Base-by-base conservation (phyloP, 2,797 vertebrate genomes). In the Ptychobarbus kaznakovi region DNA sequence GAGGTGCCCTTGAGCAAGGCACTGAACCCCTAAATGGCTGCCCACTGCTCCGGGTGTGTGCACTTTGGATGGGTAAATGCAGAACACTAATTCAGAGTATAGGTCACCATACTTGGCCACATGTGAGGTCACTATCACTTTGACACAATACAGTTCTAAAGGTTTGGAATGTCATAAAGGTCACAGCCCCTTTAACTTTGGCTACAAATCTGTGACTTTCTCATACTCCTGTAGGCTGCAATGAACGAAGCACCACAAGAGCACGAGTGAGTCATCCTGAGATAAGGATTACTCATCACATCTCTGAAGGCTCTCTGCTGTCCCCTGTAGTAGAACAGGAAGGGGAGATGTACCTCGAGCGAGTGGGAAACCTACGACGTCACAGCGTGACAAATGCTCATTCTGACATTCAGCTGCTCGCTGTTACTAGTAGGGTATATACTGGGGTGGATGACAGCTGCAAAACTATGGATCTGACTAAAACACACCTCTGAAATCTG, bases 371-470 rank as follows among this genome's bases (percentile, higher is more conserved):
- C 3, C 83, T 94, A 82, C 94, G 95, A 16, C 93, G 96, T 4
- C 95, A 96, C 92, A 96, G 95, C 0, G 93, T 96, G 1, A 94
- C 95, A 89, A 96, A 96, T 0, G 95, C 94, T 13, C 95, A 94
- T 85, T 96, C 95, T 0, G 95, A 96, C 73, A 95, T 96, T 83
- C 95, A 96, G 88, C 93, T 96, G 22, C 90, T 96, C 86, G 92
- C 95, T 1, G 95, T 96, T 95, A 93, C 94, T 7, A 73, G n/a
- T 16, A 63, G 51, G 66, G 74, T 76, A 28, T 73, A 82, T 63
- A 82, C 73, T 66, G 86, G 66, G 42, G 72, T 72, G n/a, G 32
- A 42, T 2, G 63, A 77, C 28, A 84, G 91, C 93, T 90, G 95
- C 93, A 89, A 93, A 94, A 94, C 69, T 93, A 95, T 87, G 89